Conservation (phyloP, 1,140 invertebrate genomes). For the Ylistrum balloti region DNA sequence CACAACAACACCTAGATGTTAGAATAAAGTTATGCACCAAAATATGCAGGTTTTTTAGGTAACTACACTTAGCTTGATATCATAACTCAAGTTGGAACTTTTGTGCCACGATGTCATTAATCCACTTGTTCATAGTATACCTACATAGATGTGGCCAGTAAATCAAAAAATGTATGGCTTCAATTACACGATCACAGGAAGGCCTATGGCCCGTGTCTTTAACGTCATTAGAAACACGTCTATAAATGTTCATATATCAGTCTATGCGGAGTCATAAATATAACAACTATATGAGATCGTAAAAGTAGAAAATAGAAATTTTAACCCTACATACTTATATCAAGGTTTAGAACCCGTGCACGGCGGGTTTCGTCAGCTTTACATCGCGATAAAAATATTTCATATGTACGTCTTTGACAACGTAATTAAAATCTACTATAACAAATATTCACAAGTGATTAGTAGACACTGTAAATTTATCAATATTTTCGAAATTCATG, state of each 20-base stretch:
- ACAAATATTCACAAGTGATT: no score
- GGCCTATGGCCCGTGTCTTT: background rate
- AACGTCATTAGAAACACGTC: slow-evolving; percentile 7
- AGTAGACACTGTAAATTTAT: no score
- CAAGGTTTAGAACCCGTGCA: background rate
- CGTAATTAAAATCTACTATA: no score
- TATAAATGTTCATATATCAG: slow-evolving; percentile 36
- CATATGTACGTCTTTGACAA: no score
- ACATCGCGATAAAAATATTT: no score
- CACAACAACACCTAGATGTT: background rate
- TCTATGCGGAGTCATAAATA: background rate
- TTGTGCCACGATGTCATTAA: background rate
- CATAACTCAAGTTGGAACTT: background rate
- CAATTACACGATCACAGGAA: slow-evolving; percentile 20
- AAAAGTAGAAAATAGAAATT: slow-evolving; percentile 36
- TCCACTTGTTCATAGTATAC: background rate
- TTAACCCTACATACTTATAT: background rate
- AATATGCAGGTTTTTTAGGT: background rate
- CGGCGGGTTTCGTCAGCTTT: background rate
- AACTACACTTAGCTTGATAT: background rate
- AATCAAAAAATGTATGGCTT: background rate
- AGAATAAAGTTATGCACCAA: background rate
- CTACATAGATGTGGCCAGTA: background rate
- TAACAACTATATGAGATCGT: slow-evolving; percentile 27
- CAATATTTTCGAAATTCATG: no score